Evolutionary conservation across 1,140 invertebrate species (phyloP), one percentile per base, ranked within the genome.

Genomic region (Ostrea edulis): DNA sequence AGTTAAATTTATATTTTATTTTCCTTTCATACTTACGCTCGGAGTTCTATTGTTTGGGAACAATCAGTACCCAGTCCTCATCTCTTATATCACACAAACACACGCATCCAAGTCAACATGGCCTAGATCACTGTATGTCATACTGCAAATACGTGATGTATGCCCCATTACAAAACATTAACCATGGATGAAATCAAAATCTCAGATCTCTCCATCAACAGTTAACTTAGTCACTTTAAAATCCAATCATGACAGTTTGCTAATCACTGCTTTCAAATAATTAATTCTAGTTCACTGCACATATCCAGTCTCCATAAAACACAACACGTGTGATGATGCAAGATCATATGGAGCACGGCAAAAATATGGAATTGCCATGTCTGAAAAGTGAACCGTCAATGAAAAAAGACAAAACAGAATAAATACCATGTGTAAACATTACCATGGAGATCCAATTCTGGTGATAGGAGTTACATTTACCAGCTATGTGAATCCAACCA

Each of bases 191-290:
- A 25, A 25, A 77, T 77, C 35, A 29, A 77, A 77, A 29, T 22
- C 68, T 77, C 25, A 35, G 29, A 77, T 29, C 25, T 29, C 68
- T 77, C 68, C 68, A 77, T 77, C 68, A 25, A 29, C 68, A 29
- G 68, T 14, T 29, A 25, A 25, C 29, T 14, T 35, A 35, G 11
- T 77, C 68, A 77, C 68, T 77, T 35, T 29, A 14, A 77, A 29
- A 77, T 77, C 29, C 68, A 77, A 12, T 25, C 22, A 22, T 25
- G 25, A 77, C 25, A 77, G 14, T n/a, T 17, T n/a, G 12, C 68
- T 77, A 77, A 77, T 77, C 29, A 35, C 68, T 77, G 68, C 68
- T 77, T 77, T 77, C 68, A 77, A 77, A 29, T 35, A 25, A 77
- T 77, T 77, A 77, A 77, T 77, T 77, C 29, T 77, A 25, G 68